phyloP scores from a whole-genome alignment of 1,140 invertebrate genomes.

The Wiebesia pumilae region DNA sequence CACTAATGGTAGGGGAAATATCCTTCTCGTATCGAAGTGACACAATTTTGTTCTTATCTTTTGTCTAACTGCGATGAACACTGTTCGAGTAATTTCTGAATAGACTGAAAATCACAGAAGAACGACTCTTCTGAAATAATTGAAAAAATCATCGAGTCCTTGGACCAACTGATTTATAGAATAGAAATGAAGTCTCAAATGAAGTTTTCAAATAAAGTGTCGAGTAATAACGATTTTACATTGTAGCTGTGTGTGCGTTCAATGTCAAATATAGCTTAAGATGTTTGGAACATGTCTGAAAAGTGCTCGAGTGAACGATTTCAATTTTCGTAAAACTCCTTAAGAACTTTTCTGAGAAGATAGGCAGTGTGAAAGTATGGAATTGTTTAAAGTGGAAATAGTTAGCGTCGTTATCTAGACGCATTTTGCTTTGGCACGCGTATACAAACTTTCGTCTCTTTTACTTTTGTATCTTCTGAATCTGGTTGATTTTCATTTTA shows the following conservation, averaged over 20 bases:
- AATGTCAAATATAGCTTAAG: conserved; percentile 19
- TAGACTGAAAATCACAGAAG: conserved; percentile 29
- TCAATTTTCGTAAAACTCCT: conserved; percentile 7
- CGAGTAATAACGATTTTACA: background rate
- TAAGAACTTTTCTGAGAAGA: conserved; percentile 21
- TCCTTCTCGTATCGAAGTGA: conserved; percentile 16
- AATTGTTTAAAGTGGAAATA: conserved; percentile 43
- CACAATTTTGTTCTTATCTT: conserved; percentile 19
- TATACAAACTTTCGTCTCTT: conserved; percentile 47
- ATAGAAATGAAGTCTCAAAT: background rate
- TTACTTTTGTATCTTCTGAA: background rate
- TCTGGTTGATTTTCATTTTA: background rate
- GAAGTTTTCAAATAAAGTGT: background rate
- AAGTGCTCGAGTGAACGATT: conserved; percentile 16
- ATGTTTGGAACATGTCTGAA: conserved; percentile 14
- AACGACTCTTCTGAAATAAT: background rate
- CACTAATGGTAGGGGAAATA: conserved; percentile 42
- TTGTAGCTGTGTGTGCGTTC: background rate
- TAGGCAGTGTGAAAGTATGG: conserved; percentile 48
- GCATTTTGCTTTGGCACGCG: conserved; percentile 44
- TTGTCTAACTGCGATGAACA: conserved; percentile 28
- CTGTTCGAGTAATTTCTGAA: conserved; percentile 24
- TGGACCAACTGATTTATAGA: no score
- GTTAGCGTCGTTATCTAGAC: conserved; percentile 34
- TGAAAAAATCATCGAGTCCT: no score